Evolutionary conservation across 2,113 vertebrate genomes (phyloP).

Genomic region (Rhynchopsitta pachyrhyncha): DNA sequence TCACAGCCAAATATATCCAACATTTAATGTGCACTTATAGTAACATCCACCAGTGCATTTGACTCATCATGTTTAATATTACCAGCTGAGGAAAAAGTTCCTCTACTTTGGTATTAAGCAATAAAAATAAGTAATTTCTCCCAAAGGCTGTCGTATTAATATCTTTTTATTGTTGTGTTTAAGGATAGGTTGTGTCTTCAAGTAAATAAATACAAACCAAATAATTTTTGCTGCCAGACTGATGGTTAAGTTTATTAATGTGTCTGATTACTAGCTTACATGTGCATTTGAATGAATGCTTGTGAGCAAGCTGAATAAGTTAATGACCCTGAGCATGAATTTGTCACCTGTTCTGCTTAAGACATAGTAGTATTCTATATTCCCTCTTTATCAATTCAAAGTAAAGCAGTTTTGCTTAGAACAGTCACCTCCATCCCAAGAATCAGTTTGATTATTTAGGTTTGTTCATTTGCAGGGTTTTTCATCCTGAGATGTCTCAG

Average conservation of each 20-base stretch:
- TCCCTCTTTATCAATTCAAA: background rate
- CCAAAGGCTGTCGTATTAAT: background rate
- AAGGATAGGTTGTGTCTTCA: background rate
- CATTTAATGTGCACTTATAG: background rate
- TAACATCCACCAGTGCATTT: background rate
- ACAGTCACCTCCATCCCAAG: background rate
- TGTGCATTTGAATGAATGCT: background rate
- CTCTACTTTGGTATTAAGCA: background rate
- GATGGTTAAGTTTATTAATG: background rate
- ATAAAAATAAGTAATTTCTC: background rate
- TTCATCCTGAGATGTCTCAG: background rate
- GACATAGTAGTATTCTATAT: background rate
- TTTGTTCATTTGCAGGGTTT: background rate
- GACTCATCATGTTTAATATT: background rate
- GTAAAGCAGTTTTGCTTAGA: background rate
- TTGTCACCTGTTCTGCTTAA: background rate
- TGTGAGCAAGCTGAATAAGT: background rate
- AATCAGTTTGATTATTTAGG: background rate
- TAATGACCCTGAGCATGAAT: background rate
- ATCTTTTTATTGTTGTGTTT: background rate
- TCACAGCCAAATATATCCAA: background rate
- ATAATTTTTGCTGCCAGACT: background rate
- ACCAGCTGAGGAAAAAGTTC: background rate
- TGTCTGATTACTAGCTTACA: background rate
- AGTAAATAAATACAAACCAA: background rate